These are phyloP conservation scores for Bombyx huttoni DNA, from an alignment of 2,888 invertebrate species.

Conservation along the genomic window DNA sequence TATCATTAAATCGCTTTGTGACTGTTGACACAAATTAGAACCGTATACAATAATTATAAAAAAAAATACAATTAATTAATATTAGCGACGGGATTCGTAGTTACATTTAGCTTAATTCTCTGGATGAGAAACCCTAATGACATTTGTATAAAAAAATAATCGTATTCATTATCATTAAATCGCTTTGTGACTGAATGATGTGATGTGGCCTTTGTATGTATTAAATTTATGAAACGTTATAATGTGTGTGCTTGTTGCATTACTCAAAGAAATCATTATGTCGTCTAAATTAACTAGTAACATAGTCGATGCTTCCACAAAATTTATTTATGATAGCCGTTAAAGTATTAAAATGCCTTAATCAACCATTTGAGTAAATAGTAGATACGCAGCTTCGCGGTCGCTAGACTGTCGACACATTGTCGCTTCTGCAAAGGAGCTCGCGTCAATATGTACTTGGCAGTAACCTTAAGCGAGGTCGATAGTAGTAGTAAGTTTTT, in stretches of 20 bases:
- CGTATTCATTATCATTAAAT: constrained; percentile 34
- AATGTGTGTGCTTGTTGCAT: constrained; percentile 65
- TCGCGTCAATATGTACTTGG: constrained; percentile 16
- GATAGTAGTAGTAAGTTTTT: constrained; percentile 64
- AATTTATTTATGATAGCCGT: constrained; percentile 43
- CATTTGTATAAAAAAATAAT: constrained; percentile 35
- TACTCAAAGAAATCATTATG: constrained; percentile 41
- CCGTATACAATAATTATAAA: constrained; percentile 45
- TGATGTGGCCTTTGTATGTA: constrained; percentile 71
- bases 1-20: constrained; percentile 54
- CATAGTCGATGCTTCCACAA: constrained; percentile 56
- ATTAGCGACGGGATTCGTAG: constrained; percentile 37
- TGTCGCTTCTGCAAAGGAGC: neutral
- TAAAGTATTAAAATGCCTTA: constrained; percentile 60
- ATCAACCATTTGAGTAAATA: constrained; percentile 11
- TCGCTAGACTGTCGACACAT: constrained; percentile 41
- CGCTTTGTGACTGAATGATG: constrained; percentile 72
- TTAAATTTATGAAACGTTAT: constrained; percentile 50
- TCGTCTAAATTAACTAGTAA: constrained; percentile 38
- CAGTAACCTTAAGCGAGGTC: constrained; percentile 45
- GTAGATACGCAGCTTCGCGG: constrained; percentile 24
- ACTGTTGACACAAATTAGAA: constrained; percentile 53
- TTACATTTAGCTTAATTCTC: constrained; percentile 26
- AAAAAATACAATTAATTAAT: constrained; percentile 36
- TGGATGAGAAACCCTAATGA: constrained; percentile 18